These are phyloP conservation scores for Calephelis perditalis DNA, from an alignment of 2,888 invertebrate genomes.

Conservation along the genomic window DNA sequence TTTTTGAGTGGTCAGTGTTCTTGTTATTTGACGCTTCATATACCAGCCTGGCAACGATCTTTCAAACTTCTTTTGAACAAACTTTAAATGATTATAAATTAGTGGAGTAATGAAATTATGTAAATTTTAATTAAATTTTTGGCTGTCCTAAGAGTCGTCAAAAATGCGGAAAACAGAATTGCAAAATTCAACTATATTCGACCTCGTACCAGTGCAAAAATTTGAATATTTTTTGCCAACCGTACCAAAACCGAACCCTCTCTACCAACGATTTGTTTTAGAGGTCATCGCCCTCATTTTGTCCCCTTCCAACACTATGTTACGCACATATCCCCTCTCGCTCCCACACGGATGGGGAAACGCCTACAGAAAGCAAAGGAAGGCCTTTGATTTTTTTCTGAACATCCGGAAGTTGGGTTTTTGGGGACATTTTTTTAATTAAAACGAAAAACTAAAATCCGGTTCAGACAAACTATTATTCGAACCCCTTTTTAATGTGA, in stretches of 20 bases:
- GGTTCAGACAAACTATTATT: conserved; percentile 11
- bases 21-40: no score
- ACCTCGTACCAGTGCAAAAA: neutral
- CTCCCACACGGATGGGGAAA: conserved; percentile 58
- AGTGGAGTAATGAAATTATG: no score
- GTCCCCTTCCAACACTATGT: conserved; percentile 46
- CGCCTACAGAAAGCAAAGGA: conserved; percentile 52
- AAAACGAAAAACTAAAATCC: conserved; percentile 12
- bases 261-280: conserved; percentile 74
- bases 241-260: conserved; percentile 71
- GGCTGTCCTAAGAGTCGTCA: no score
- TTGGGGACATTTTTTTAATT: conserved; percentile 35
- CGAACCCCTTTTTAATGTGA: no score
- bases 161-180: no score
- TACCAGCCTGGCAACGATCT: no score
- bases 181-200: no score
- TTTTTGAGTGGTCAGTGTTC: no score
- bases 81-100: no score
- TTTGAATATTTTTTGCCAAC: conserved; percentile 40
- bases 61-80: no score
- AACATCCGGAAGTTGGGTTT: conserved; percentile 58
- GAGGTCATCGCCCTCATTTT: conserved; percentile 69
- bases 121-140: no score
- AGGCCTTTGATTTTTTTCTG: conserved; percentile 55
- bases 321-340: conserved; percentile 43